Base-by-base conservation (phyloP, 2,113 vertebrate genomes). In the Ciconia maguari region DNA sequence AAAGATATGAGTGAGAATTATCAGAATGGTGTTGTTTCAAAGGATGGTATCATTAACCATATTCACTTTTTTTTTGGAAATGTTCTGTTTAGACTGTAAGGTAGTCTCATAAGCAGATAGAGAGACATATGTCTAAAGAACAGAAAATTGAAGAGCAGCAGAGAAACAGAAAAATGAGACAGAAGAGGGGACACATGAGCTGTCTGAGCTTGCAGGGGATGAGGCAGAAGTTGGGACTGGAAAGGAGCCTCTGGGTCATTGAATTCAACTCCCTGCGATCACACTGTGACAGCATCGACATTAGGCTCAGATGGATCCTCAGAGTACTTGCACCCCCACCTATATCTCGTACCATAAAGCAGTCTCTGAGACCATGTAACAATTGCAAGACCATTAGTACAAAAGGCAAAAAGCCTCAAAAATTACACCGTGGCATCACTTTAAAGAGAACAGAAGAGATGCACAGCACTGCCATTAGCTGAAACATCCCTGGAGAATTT, bases 401-500 rank as follows among this genome's bases (percentile, higher is more conserved):
- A 75, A 78, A 83, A 92, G 51, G 32, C 49, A 83, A 87, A 90
- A 90, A 94, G 51, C n/a, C 74, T 84, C 60, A 58, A 78, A 91
- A 92, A 66, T 51, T 29, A 61, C 65, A 84, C 42, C n/a, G 16
- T 22, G 36, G 4, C 38, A 44, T 62, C 24, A 18, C 11, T 82
- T 57, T 25, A 24, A 62, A 42, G 51, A 54, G 77, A 74, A 17
- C 25, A 74, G 62, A 61, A 89, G 76, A 90, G 25, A 84, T 36
- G 17, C 86, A 87, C 68, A 90, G 72, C 51, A 16, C 27, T 90
- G 32, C 55, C 51, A 38, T 83, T 86, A 90, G 42, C 48, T 81
- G 93, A 87, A 92, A 81, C 22, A 29, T 62, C 93, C 68, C 72
- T 68, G 55, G 87, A 87, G 87, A 84, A 84, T 92, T 90, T 78